Percentiles rank a stretch among this genome's conserved stretches.
phyloP scores from a whole-genome alignment of 2,888 invertebrate genomes.

The Ophion slaviceki region DNA sequence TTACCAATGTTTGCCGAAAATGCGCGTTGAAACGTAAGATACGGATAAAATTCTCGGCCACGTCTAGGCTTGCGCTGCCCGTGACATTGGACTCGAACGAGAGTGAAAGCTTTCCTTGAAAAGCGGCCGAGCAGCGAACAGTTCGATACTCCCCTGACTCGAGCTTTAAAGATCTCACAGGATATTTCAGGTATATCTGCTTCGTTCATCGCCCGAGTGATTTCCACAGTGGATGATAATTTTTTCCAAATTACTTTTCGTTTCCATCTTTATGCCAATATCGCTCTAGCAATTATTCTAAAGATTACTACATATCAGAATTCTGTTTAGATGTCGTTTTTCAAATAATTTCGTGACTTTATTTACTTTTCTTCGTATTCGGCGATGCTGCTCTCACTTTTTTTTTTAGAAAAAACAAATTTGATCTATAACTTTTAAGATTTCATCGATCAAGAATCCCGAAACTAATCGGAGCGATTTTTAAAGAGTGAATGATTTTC shows the following conservation, averaged over 20 bases:
- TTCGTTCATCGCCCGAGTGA: background rate
- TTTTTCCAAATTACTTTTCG: background rate
- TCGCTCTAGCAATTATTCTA: too few species aligned
- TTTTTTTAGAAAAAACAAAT: too few species aligned
- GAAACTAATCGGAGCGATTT: too few species aligned
- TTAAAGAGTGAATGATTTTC: too few species aligned
- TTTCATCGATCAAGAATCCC: too few species aligned
- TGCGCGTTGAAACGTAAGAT: background rate
- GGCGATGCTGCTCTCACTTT: too few species aligned
- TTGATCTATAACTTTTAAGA: too few species aligned
- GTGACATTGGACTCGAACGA: constrained; percentile 65
- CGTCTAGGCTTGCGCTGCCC: constrained; percentile 26
- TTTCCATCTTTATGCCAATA: too few species aligned
- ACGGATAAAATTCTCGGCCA: background rate
- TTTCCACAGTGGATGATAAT: background rate
- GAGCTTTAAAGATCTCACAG: constrained; percentile 58
- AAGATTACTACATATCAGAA: too few species aligned
- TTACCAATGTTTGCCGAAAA: background rate
- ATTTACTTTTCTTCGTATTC: too few species aligned
- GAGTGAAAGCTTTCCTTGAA: constrained; percentile 63
- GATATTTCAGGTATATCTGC: constrained; percentile 6
- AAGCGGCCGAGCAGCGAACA: constrained; percentile 42
- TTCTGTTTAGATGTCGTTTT: too few species aligned
- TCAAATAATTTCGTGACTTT: too few species aligned
- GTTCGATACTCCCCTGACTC: constrained; percentile 59